Percentiles rank a stretch among this genome's conserved stretches.
Conservation (phyloP, 2,888 invertebrate genomes). For the Hypercompe scribonia region DNA sequence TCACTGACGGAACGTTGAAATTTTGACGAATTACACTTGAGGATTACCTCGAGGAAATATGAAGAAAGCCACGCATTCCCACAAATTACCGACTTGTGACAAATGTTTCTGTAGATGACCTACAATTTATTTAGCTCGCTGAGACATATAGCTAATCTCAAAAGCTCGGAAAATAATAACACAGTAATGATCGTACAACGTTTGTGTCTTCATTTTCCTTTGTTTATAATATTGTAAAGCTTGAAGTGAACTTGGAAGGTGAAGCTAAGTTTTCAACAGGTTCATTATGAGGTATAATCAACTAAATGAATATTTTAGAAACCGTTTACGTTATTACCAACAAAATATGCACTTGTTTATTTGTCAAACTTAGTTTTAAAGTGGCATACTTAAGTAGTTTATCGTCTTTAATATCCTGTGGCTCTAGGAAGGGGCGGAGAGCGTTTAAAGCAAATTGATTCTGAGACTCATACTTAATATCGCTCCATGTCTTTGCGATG, state of each 20-base stretch:
- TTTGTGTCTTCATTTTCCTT: constrained; percentile 3
- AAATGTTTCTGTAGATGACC: constrained; percentile 71
- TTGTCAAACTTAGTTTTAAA: neutral
- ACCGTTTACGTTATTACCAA: neutral
- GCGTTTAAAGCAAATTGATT: too few species aligned
- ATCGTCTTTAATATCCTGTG: neutral
- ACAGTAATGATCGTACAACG: constrained; percentile 14
- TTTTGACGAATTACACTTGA: constrained; percentile 77
- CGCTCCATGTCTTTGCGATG: too few species aligned
- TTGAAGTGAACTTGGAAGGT: neutral
- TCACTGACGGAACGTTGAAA: constrained; percentile 67
- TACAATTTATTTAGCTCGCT: constrained; percentile 63
- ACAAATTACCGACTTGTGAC: constrained; percentile 75
- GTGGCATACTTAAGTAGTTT: neutral
- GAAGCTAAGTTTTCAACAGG: constrained; percentile 1
- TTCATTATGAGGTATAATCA: neutral
- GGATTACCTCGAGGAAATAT: constrained; percentile 75
- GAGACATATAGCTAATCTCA: constrained; percentile 62
- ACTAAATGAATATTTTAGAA: neutral
- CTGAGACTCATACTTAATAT: too few species aligned
- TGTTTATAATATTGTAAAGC: neutral
- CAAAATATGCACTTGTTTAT: neutral
- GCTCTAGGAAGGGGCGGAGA: neutral
- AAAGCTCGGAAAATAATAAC: constrained; percentile 49
- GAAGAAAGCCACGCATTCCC: constrained; percentile 75